Evolutionary conservation across 2,797 vertebrate species (phyloP).

Genomic region (Champsocephalus esox): DNA sequence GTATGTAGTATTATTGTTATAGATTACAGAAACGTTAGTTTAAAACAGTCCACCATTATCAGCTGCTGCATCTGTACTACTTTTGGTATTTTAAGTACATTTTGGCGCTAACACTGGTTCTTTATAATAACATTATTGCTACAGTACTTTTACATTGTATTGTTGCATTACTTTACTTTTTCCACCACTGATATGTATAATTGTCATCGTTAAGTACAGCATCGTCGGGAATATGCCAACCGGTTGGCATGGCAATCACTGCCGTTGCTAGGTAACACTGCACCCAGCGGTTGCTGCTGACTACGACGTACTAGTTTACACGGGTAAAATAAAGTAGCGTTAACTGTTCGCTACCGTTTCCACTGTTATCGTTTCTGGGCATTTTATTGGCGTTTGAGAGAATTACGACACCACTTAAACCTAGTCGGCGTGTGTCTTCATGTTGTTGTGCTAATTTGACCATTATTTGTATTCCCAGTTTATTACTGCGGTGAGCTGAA

Average conservation of each 20-base stretch:
- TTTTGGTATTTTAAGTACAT: too few species aligned
- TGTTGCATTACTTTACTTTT: too few species aligned
- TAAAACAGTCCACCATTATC: too few species aligned
- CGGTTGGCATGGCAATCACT: neutral
- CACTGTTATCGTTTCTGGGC: neutral
- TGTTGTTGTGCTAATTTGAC: neutral
- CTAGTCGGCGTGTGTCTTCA: neutral
- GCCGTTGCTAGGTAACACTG: conserved; percentile 52
- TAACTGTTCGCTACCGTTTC: neutral
- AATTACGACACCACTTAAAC: fast-evolving
- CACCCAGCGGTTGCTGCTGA: neutral
- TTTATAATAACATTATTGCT: too few species aligned
- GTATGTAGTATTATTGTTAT: too few species aligned
- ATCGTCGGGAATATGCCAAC: too few species aligned
- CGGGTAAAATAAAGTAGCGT: neutral
- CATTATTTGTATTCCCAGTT: neutral
- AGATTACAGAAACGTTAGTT: too few species aligned
- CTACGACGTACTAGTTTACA: conserved; percentile 1
- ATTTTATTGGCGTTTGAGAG: neutral
- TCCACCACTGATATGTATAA: neutral
- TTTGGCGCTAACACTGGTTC: too few species aligned
- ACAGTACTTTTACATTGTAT: too few species aligned
- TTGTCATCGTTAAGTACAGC: neutral
- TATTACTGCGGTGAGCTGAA: neutral
- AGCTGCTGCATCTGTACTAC: too few species aligned